Base-by-base conservation (phyloP, 2,888 invertebrate species). In the Hermaeophaga mercurialis region DNA sequence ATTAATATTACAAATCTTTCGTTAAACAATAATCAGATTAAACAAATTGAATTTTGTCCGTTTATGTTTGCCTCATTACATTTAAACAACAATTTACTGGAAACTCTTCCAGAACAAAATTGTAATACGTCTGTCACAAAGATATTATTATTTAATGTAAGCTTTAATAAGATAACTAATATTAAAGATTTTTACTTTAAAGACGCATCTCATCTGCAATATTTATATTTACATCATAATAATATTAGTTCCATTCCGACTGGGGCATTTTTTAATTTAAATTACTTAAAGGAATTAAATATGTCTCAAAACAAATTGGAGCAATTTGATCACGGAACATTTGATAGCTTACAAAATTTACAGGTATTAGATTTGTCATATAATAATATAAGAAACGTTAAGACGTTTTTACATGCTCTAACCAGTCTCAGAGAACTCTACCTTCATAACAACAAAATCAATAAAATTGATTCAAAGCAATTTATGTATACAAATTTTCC, bases 291-390 rank as follows among this genome's bases (percentile, higher is more conserved):
- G 9, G 12, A 4, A 8, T 15, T 56, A 17, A 46, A 56, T 52
- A 8, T 56, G 8, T 52, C 56, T 7, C 8, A 47, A 24, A 56
- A 56, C 17, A 17, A 28, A 7, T 9, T 56, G 9, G 2, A 26
- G 33, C 22, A 43, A 4, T 56, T 56, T 50, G 24, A 52, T 5
- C 31, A 52, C 11, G 56, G 56, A 3, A 34, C 33, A 33, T 52
- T 56, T 33, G 52, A 52, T 11, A 17, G 22, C 28, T 26, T 43
- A 26, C 14, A 31, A 11, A 14, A 26, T 17, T 54, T 58, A 33
- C 6, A 12, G 12, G 33, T 24, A 33, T 24, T 58, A 26, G 57
- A 58, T 24, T 11, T 58, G 9, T 48, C 48, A 2, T 18, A 11
- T 8, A 43, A 43, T 26, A 18, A 43, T 12, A 18, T 43, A 11